These are phyloP conservation scores for Odiellus spinosus DNA, from an alignment of 2,888 invertebrate genomes.

Conservation along the genomic window DNA sequence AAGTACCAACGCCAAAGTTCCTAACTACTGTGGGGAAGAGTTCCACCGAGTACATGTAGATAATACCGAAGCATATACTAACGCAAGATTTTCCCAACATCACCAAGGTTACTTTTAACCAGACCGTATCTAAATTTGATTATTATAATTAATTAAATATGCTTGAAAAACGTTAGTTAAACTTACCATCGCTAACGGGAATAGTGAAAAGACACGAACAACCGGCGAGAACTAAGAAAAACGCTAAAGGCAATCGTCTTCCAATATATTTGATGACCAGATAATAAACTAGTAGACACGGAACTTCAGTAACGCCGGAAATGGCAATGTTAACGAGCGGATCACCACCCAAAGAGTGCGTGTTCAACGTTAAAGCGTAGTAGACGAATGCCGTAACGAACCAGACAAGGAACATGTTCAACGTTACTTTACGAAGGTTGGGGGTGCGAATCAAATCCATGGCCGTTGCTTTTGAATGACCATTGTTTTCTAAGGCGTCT, in stretches of 20 bases:
- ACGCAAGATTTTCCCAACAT: conserved; percentile 64
- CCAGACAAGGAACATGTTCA: conserved; percentile 11
- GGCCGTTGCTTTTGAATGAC: conserved; percentile 2
- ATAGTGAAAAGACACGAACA: conserved; percentile 19
- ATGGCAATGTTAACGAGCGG: conserved; percentile 44
- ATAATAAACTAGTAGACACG: conserved; percentile 8
- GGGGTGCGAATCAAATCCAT: conserved; percentile 13
- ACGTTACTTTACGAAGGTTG: conserved; percentile 8
- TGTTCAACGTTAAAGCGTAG: conserved; percentile 56
- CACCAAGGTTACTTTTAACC: conserved; percentile 8
- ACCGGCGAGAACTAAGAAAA: conserved; percentile 22
- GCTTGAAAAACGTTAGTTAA: neutral
- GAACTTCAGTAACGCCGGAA: conserved; percentile 32
- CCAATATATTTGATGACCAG: conserved; percentile 12
- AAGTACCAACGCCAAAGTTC: conserved; percentile 53
- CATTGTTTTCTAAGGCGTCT: neutral
- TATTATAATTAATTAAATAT: too few species aligned
- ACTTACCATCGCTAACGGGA: conserved; percentile 5
- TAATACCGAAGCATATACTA: conserved; percentile 57
- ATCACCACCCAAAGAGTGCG: conserved; percentile 56
- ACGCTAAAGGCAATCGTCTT: conserved; percentile 18
- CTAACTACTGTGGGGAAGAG: conserved; percentile 52
- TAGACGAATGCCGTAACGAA: conserved; percentile 60
- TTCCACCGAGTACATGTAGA: conserved; percentile 58
- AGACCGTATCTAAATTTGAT: conserved; percentile 11